Evolutionary conservation across 2,797 vertebrate genomes (phyloP).

Genomic region (Mormyrops boulengeri): DNA sequence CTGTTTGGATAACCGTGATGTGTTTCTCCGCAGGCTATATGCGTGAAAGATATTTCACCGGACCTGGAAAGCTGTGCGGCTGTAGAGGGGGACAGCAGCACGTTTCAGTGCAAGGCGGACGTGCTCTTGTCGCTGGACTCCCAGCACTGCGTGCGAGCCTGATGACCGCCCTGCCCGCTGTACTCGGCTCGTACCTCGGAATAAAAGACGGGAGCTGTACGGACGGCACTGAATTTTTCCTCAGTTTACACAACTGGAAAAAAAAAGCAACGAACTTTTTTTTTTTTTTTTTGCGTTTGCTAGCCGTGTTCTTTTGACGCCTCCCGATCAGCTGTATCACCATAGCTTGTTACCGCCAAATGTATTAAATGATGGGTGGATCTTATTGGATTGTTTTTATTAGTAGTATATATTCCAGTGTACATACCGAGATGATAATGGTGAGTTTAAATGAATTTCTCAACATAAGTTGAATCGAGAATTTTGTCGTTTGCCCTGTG

Average conservation of each 20-base stretch:
- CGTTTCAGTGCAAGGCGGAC: slow-evolving; percentile 59
- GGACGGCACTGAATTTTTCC: slow-evolving; percentile 15
- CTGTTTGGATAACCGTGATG: neutral
- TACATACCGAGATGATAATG: neutral
- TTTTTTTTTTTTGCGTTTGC: neutral
- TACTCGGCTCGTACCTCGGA: accelerated
- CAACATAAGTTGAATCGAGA: neutral
- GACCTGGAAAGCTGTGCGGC: slow-evolving; percentile 64
- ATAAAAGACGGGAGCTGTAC: neutral
- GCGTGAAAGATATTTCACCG: slow-evolving; percentile 57
- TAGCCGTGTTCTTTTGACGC: neutral
- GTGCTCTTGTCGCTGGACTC: slow-evolving; percentile 59
- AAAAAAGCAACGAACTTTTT: neutral
- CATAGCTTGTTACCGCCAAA: neutral
- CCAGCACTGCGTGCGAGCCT: slow-evolving; percentile 43
- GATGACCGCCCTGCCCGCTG: slow-evolving; percentile 23
- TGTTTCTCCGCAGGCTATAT: slow-evolving; percentile 52
- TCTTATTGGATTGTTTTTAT: neutral
- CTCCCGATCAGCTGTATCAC: neutral
- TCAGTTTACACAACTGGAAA: neutral
- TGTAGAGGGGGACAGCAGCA: slow-evolving; percentile 40
- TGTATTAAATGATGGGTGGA: neutral
- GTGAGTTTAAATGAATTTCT: neutral
- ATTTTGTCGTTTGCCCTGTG: neutral
- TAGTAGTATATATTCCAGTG: neutral